Base-by-base conservation (phyloP, 2,888 invertebrate genomes). In the Lasioglossum pauxillum region DNA sequence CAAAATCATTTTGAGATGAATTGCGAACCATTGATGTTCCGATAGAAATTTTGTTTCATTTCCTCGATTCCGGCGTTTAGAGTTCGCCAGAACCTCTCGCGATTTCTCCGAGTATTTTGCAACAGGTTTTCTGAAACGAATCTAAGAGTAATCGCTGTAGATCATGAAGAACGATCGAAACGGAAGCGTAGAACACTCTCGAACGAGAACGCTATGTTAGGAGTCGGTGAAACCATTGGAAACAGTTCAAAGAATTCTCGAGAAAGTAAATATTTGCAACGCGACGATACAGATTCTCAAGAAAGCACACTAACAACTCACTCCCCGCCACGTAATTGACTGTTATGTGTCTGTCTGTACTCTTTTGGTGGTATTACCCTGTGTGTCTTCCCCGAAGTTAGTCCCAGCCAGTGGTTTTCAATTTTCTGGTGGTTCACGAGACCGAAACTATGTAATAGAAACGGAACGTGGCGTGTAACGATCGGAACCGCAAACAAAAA, bases 341-440 rank as follows among this genome's bases (percentile, higher is more conserved):
- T 90, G 90, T 89, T 90, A 88, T 89, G 84, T 88, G 87, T 92
- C 85, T 90, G 87, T 91, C 90, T 91, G 88, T 89, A 89, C n/a
- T 38, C 78, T 73, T 77, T 88, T 84, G 80, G 72, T 86, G 88
- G 86, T 91, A 83, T 83, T 7, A 41, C 46, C 46, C 76, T 64
- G 60, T 80, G 74, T 57, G 49, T 88, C 83, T 87, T 87, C 87
- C 38, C 88, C 89, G 92, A 93, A 93, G 92, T 91, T 92, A 84
- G 91, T 93, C 93, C 93, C 93, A 94, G 91, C 86, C 85, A 80
- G 85, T 90, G 85, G 75, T 89, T 88, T 89, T 88, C 82, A 80
- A 89, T 82, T 86, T 89, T 88, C 87, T 88, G 83, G 88, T 89
- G 89, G 89, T 88, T 69, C 72, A 73, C 67, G 35, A 41, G 31